Evolutionary conservation across 2,888 invertebrate species (phyloP).

Genomic region (Hypena proboscidalis): DNA sequence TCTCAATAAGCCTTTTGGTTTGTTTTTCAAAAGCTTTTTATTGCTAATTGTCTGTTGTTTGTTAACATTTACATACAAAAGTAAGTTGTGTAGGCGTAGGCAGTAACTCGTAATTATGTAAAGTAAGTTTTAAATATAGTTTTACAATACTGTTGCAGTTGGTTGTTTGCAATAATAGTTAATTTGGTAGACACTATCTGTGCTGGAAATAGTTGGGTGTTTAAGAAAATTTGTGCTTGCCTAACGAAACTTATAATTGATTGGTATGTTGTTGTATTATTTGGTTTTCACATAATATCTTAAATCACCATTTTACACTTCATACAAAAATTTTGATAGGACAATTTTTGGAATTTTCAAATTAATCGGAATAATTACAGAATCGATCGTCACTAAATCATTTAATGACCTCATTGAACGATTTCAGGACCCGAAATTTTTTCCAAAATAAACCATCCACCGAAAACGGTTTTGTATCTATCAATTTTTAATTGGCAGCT

Average conservation of each 20-base stretch:
- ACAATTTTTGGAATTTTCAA: too few relatives aligned
- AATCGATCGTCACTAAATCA: neutral
- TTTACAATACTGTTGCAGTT: conserved; percentile 4
- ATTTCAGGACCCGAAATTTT: conserved; percentile 12
- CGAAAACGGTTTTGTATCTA: conserved; percentile 68
- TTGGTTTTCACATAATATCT: too few relatives aligned
- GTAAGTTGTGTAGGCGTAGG: conserved; percentile 26
- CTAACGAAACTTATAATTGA: too few relatives aligned
- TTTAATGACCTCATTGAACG: conserved; percentile 1
- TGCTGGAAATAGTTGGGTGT: too few relatives aligned
- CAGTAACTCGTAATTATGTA: conserved; percentile 33
- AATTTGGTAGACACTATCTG: too few relatives aligned
- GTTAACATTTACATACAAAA: conserved; percentile 46
- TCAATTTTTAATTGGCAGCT: conserved; percentile 85
- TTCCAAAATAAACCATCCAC: conserved; percentile 30
- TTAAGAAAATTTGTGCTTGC: too few relatives aligned
- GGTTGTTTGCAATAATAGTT: too few relatives aligned
- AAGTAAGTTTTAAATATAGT: conserved; percentile 18
- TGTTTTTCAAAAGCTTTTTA: conserved; percentile 39
- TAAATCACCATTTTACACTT: too few relatives aligned
- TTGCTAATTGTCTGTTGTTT: conserved; percentile 47
- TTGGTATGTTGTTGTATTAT: too few relatives aligned
- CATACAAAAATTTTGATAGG: too few relatives aligned
- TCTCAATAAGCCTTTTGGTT: conserved; percentile 34
- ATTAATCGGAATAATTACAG: neutral